Conservation (phyloP, 1,140 invertebrate species). For the Penaeus chinensis region DNA sequence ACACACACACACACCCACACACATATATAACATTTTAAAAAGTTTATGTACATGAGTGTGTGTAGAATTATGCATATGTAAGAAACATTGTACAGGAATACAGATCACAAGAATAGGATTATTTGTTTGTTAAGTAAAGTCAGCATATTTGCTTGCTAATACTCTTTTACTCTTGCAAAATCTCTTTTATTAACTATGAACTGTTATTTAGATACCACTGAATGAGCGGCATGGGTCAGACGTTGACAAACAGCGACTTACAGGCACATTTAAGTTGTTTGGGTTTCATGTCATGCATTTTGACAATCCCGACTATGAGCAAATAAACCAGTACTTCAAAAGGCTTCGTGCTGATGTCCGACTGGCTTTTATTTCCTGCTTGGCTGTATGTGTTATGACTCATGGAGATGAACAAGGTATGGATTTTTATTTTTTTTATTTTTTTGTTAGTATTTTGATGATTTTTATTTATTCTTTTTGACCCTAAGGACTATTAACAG, state of each 20-base stretch:
- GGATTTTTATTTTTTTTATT: not conserved
- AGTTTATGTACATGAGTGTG: too few relatives aligned
- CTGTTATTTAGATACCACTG: slow-evolving; percentile 33
- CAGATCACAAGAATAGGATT: too few relatives aligned
- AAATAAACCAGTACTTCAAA: slow-evolving; percentile 50
- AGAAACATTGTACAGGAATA: too few relatives aligned
- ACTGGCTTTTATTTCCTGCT: slow-evolving; percentile 46
- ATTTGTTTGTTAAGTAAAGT: too few relatives aligned
- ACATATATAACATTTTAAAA: too few relatives aligned
- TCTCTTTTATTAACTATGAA: not conserved
- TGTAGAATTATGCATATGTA: too few relatives aligned
- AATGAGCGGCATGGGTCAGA: slow-evolving; percentile 56
- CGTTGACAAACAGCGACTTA: slow-evolving; percentile 52
- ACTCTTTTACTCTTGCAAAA: not conserved
- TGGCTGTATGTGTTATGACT: slow-evolving; percentile 62
- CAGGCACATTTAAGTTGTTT: slow-evolving; percentile 58
- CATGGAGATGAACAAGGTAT: slow-evolving; percentile 61
- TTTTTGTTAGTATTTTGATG: not conserved
- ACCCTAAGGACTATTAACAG: not conserved
- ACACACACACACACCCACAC: too few relatives aligned
- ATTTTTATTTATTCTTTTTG: not conserved
- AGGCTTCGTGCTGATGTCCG: slow-evolving; percentile 36
- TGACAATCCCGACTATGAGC: slow-evolving; percentile 53
- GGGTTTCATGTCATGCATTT: slow-evolving; percentile 58
- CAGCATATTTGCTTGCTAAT: not conserved